A percentile compares a stretch with the other conserved stretches of the same genome.
These are phyloP conservation scores for Gallinago undulata DNA, from an alignment of 2,113 vertebrate species.

Conservation along the genomic window DNA sequence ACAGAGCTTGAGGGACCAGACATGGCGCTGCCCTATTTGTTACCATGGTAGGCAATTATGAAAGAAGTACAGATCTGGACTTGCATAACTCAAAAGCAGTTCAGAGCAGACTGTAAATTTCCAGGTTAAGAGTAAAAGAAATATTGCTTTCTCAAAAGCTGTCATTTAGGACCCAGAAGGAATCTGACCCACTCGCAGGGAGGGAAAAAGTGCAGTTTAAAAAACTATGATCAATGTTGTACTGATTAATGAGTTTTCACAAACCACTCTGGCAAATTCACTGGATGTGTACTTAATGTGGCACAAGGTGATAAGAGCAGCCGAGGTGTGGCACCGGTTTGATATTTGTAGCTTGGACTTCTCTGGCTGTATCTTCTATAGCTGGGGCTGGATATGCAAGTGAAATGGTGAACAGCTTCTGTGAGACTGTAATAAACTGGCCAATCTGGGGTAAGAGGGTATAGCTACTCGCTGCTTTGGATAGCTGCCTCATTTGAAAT, in stretches of 20 bases:
- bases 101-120: constrained; percentile 12
- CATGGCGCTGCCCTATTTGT: neutral
- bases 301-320: neutral
- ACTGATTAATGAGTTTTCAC: neutral
- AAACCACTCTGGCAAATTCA: neutral
- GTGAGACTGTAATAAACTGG: neutral
- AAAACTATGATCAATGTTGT: neutral
- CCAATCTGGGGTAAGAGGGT: rapidly evolving
- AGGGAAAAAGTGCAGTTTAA: neutral
- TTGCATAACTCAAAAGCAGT: constrained; percentile 28
- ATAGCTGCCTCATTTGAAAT: neutral
- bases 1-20: constrained; percentile 46
- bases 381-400: neutral
- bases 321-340: neutral
- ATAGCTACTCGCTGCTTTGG: neutral
- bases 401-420: neutral
- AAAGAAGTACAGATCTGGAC: constrained; percentile 48
- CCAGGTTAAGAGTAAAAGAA: constrained; percentile 9
- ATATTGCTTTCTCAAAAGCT: neutral
- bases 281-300: neutral
- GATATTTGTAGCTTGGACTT: neutral
- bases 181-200: neutral
- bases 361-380: neutral
- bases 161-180: neutral
- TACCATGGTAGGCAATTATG: constrained; percentile 29